These are phyloP conservation scores for Phragmatobia fuliginosa DNA, from an alignment of 2,888 invertebrate species.

Conservation along the genomic window DNA sequence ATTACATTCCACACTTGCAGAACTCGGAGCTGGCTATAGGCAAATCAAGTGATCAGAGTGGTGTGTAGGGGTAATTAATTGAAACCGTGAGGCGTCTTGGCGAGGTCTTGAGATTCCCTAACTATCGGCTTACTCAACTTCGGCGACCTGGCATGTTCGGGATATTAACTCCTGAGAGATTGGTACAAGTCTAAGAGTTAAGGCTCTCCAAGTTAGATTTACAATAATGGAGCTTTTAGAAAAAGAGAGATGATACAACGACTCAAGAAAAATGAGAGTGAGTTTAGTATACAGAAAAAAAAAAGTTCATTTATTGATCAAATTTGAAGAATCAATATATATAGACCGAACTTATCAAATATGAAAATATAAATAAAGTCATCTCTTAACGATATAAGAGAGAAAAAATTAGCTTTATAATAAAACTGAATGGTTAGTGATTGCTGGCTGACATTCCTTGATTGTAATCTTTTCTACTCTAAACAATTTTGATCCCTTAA, in stretches of 20 bases:
- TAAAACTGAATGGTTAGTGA: too few relatives aligned
- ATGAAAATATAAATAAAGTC: too few relatives aligned
- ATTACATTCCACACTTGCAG: slow-evolving; percentile 20
- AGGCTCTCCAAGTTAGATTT: neutral
- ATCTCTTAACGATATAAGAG: too few relatives aligned
- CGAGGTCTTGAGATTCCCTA: slow-evolving; percentile 72
- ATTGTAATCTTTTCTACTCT: too few relatives aligned
- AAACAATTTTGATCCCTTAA: too few relatives aligned
- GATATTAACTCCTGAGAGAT: slow-evolving; percentile 62
- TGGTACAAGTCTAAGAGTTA: slow-evolving; percentile 11
- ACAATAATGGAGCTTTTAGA: neutral
- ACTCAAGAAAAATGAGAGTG: neutral
- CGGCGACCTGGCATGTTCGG: slow-evolving; percentile 72
- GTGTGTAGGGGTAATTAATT: slow-evolving; percentile 63
- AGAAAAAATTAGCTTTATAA: too few relatives aligned
- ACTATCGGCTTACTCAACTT: slow-evolving; percentile 72
- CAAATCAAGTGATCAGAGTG: slow-evolving; percentile 53
- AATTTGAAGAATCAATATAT: too few relatives aligned
- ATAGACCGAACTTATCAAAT: too few relatives aligned
- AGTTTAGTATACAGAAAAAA: neutral
- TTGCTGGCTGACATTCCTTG: too few relatives aligned
- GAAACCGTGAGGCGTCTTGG: slow-evolving; percentile 64
- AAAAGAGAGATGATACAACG: neutral
- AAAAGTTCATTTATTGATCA: too few relatives aligned
- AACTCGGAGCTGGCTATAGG: slow-evolving; percentile 31